Percentiles rank a stretch among this genome's conserved stretches.
Evolutionary conservation across 1,140 invertebrate species (phyloP).

Genomic region (Drosophila teissieri): DNA sequence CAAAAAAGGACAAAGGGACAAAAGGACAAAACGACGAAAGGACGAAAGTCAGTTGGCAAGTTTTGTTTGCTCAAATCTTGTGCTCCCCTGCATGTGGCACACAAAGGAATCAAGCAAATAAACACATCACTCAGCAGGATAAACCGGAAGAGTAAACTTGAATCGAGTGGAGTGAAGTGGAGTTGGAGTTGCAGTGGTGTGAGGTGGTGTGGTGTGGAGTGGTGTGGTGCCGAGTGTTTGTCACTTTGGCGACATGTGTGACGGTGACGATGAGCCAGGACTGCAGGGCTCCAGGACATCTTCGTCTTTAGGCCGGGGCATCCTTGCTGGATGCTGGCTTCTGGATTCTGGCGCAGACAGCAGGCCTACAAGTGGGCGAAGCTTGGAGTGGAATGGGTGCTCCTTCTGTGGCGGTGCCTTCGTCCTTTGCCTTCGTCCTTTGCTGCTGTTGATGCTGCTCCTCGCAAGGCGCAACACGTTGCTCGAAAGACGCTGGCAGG

Average conservation of each 20-base stretch:
- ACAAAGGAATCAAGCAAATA: constrained; percentile 76
- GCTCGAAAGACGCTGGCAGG: constrained; percentile 67
- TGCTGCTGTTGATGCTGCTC: constrained; percentile 1
- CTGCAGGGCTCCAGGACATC: constrained; percentile 1
- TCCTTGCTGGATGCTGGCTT: constrained; percentile 1
- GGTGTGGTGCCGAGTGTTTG: constrained; percentile 39
- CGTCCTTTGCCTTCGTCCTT: constrained; percentile 19
- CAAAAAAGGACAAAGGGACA: background rate
- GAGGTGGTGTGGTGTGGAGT: background rate
- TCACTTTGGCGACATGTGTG: constrained; percentile 72
- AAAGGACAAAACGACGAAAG: constrained; percentile 16
- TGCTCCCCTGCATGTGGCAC: constrained; percentile 10
- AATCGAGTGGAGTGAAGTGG: background rate
- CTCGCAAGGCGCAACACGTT: constrained; percentile 78
- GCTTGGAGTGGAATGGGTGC: background rate
- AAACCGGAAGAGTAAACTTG: background rate
- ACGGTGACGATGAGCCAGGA: constrained; percentile 38
- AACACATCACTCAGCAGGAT: constrained; percentile 61
- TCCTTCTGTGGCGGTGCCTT: background rate
- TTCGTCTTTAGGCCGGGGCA: constrained; percentile 5
- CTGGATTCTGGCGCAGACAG: constrained; percentile 33
- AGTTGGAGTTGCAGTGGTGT: background rate
- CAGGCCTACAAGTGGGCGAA: constrained; percentile 20
- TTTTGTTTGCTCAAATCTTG: constrained; percentile 26
- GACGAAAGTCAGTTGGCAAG: constrained; percentile 60